Evolutionary conservation across 2,797 vertebrate genomes (phyloP).

Genomic region (Tapirus indicus): DNA sequence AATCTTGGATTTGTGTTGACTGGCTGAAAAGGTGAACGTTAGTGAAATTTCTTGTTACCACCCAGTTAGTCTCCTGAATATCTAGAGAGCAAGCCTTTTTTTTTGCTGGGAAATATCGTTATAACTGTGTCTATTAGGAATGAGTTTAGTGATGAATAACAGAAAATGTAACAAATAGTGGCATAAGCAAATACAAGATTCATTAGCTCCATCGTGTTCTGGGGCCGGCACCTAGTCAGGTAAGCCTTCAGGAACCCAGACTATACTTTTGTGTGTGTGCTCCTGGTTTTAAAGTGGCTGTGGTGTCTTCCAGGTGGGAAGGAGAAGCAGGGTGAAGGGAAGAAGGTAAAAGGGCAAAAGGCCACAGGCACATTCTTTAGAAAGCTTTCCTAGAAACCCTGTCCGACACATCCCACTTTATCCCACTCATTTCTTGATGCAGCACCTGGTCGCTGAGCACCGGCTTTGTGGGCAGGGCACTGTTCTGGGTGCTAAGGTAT

Average conservation of each 20-base stretch:
- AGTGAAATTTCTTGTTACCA: neutral
- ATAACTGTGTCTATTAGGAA: neutral
- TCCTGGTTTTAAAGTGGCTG: neutral
- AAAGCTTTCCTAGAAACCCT: neutral
- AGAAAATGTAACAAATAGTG: neutral
- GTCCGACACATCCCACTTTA: rapidly evolving
- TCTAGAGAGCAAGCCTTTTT: neutral
- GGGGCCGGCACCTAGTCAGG: neutral
- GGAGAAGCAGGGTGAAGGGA: neutral
- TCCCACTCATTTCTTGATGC: neutral
- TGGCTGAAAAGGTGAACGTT: neutral
- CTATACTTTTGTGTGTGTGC: neutral
- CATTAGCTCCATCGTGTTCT: too few relatives aligned
- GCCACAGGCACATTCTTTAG: neutral
- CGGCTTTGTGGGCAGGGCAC: neutral
- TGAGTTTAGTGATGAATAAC: neutral
- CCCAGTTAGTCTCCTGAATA: neutral
- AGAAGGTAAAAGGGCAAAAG: neutral
- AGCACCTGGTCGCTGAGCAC: neutral
- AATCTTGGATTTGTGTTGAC: neutral
- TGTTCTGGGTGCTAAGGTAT: rapidly evolving
- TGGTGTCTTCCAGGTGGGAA: neutral
- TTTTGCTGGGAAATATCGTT: neutral
- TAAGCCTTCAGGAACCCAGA: neutral
- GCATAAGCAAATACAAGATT: neutral